Base-by-base conservation (phyloP, 2,797 vertebrate genomes). In the Eidolon dupreanum region DNA sequence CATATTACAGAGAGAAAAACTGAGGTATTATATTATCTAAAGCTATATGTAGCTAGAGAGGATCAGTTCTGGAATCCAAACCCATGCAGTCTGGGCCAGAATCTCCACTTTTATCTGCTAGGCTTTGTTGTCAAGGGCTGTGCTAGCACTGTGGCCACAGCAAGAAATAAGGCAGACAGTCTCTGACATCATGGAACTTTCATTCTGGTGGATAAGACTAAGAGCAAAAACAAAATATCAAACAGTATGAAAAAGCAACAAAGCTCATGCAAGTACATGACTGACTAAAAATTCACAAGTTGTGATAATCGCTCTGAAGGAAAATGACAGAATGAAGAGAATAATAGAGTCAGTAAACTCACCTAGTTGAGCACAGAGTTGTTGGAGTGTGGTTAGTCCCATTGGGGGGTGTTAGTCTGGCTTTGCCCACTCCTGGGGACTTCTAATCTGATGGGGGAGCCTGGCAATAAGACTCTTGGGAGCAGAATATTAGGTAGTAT, bases 1-100 rank as follows among this genome's bases (percentile, higher is more conserved):
- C 24, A 57, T 74, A 93, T 88, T 77, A 63, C 8, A 90, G 88
- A 96, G 24, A n/a, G 15, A 78, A 57, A 92, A 83, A 81, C 65
- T 3, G 22, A 81, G 49, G 36, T 15, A 33, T 6, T 85, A 15
- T 17, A 22, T 71, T 89, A 20, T 68, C 6, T 8, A 20, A 73
- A 96, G 41, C 22, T 31, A 49, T 71, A 7, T 57, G 31, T 7
- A 46, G 68, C 46, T 73, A 55, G 28, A 88, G 53, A 63, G 8
- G 26, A 55, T 55, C 70, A 15, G 63, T 61, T 73, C 78, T 93
- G 70, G 31, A 83, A 92, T 38, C 77, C 49, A 90, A 51, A 78
- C 46, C 17, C 59, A 91, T 91, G 73, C 31, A 74, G 15, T 17
- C 16, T 75, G 61, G 36, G 22, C 17, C 65, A 73, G 55, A 28